Evolutionary conservation across 2,113 vertebrate genomes (phyloP).

Genomic region (Mus musculus): DNA sequence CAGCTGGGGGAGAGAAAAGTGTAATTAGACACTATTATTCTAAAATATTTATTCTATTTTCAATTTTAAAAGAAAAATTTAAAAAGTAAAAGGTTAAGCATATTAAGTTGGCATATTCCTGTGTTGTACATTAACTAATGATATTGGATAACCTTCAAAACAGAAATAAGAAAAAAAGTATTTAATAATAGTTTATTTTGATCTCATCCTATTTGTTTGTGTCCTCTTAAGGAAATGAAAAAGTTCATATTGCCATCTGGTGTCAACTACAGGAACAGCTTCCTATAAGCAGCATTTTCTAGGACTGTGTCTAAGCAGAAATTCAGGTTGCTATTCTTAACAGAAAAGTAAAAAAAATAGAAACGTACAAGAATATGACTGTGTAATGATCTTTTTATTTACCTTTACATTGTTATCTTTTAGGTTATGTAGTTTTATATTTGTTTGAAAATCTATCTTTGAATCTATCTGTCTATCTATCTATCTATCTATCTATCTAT

Average conservation of each 20-base stretch:
- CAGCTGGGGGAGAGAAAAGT: too few species aligned
- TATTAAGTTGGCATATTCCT: background rate
- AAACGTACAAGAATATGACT: background rate
- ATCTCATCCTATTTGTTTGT: conserved; percentile 39
- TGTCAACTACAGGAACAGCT: conserved; percentile 61
- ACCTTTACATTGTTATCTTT: background rate
- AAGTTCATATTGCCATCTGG: conserved; percentile 81
- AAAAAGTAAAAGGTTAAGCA: background rate
- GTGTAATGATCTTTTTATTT: background rate
- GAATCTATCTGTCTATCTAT: background rate
- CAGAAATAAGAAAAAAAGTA: conserved; percentile 53
- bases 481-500: background rate
- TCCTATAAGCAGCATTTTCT: background rate
- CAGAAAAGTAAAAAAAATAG: background rate
- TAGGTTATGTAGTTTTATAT: background rate
- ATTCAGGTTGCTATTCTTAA: background rate
- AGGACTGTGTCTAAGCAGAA: background rate
- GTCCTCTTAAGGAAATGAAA: conserved; percentile 41
- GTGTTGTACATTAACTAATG: conserved; percentile 10
- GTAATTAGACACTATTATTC: background rate
- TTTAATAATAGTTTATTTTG: conserved; percentile 33
- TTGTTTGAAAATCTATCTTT: background rate
- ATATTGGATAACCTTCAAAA: conserved; percentile 35
- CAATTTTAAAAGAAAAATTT: too few species aligned
- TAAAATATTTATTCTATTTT: background rate